A percentile compares a stretch with the other conserved stretches of the same genome.
Evolutionary conservation across 2,797 vertebrate genomes (phyloP).

Genomic region (Spheniscus humboldti): DNA sequence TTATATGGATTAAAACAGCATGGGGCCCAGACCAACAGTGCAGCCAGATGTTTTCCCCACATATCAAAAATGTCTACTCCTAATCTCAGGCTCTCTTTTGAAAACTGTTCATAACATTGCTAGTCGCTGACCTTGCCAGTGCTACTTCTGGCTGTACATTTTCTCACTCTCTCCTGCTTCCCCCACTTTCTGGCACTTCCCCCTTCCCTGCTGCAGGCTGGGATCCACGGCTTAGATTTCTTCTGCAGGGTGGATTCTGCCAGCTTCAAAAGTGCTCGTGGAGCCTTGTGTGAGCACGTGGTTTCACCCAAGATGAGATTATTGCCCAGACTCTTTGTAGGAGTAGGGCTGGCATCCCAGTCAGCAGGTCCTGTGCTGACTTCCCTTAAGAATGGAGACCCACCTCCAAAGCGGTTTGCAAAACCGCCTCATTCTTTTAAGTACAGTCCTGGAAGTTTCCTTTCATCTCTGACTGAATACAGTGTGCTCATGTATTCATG

Average conservation of each 20-base stretch:
- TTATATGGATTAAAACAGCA: constrained; percentile 19
- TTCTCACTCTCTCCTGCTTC: constrained; percentile 10
- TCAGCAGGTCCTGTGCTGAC: neutral
- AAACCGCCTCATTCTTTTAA: neutral
- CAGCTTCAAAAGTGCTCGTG: neutral
- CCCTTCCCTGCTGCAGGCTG: neutral
- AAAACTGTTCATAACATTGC: neutral
- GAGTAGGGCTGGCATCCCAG: neutral
- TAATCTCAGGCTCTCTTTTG: constrained; percentile 1
- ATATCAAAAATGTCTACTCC: constrained; percentile 11
- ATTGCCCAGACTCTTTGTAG: neutral
- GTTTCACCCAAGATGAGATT: neutral
- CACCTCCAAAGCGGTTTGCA: neutral
- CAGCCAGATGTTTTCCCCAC: constrained; percentile 1
- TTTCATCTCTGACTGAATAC: neutral
- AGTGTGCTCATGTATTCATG: neutral
- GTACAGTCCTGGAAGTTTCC: neutral
- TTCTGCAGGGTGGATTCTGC: neutral
- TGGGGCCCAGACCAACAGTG: neutral
- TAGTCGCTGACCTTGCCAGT: constrained; percentile 7
- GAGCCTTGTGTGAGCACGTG: neutral
- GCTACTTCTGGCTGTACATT: constrained; percentile 46
- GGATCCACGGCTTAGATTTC: neutral
- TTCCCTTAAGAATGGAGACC: neutral
- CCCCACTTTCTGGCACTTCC: neutral